Percentiles rank a stretch among this genome's conserved stretches.
These are phyloP conservation scores for Gouania willdenowi DNA, from an alignment of 2,797 vertebrate genomes.

Conservation along the genomic window DNA sequence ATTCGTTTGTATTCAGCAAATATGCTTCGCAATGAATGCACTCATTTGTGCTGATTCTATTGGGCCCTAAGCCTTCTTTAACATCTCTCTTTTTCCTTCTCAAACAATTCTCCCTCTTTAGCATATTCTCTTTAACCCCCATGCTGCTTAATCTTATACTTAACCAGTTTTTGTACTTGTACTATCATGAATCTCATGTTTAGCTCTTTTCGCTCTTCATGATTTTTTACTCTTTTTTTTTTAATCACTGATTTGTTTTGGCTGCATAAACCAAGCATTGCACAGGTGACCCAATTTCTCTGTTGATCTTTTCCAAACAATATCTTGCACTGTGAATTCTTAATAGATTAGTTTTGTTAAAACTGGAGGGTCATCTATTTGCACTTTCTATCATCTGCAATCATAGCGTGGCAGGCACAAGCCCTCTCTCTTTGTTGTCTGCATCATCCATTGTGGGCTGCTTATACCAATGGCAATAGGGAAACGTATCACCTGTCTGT, in stretches of 20 bases:
- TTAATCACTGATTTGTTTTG: conserved; percentile 61
- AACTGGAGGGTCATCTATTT: conserved; percentile 52
- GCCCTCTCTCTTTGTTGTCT: conserved; percentile 2
- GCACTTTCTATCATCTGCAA: not conserved
- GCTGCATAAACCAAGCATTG: conserved; percentile 47
- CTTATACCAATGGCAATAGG: conserved; percentile 5
- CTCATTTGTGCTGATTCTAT: conserved; percentile 28
- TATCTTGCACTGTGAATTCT: conserved; percentile 52
- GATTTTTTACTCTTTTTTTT: conserved; percentile 6
- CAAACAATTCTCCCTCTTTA: not conserved
- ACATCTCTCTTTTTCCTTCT: not conserved
- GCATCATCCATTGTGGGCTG: conserved; percentile 20
- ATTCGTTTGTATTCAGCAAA: conserved; percentile 18
- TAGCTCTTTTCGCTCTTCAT: conserved; percentile 12
- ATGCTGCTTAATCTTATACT: not conserved
- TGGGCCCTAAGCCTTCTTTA: conserved; percentile 14
- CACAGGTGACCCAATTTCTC: conserved; percentile 64
- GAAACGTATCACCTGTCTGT: conserved; percentile 38
- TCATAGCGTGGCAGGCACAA: not conserved
- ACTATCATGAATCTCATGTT: conserved; percentile 9
- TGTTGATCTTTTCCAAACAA: conserved; percentile 61
- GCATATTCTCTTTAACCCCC: not conserved
- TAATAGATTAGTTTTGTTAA: conserved; percentile 60
- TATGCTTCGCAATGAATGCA: conserved; percentile 14
- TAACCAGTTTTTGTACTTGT: conserved; percentile 1